Conservation (phyloP, 2,888 invertebrate genomes). For the Pemphredon lugubris region DNA sequence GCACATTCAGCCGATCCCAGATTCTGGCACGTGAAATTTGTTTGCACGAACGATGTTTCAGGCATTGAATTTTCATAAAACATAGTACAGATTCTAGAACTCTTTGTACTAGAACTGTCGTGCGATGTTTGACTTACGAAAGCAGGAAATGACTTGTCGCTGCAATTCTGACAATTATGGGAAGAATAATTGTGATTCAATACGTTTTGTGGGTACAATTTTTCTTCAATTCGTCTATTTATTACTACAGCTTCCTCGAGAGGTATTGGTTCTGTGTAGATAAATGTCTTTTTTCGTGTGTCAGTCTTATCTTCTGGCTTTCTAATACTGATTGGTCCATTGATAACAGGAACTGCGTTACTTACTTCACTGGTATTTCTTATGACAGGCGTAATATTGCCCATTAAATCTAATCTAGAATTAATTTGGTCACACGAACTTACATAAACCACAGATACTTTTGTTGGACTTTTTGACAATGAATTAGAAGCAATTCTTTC, state of each 20-base stretch:
- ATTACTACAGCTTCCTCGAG: slow-evolving; percentile 75
- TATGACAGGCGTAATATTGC: slow-evolving; percentile 75
- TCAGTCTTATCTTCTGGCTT: slow-evolving; percentile 62
- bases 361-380: slow-evolving; percentile 74
- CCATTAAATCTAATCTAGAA: slow-evolving; percentile 72
- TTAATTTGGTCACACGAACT: slow-evolving; percentile 71
- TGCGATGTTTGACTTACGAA: slow-evolving; percentile 14
- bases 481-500: slow-evolving; percentile 23
- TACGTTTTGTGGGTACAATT: slow-evolving; percentile 72
- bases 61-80: slow-evolving; percentile 15
- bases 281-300: slow-evolving; percentile 70
- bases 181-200: slow-evolving; percentile 70
- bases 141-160: slow-evolving; percentile 36
- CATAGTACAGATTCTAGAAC: background rate
- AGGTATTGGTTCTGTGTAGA: slow-evolving; percentile 76
- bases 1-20: background rate
- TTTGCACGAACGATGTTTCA: slow-evolving; percentile 18
- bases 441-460: slow-evolving; percentile 48
- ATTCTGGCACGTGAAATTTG: slow-evolving; percentile 10
- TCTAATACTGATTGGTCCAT: slow-evolving; percentile 80
- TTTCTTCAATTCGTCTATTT: slow-evolving; percentile 77
- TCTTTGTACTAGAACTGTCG: slow-evolving; percentile 27
- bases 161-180: slow-evolving; percentile 47
- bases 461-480: slow-evolving; percentile 52
- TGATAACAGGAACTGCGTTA: slow-evolving; percentile 81